Percentiles rank a stretch among this genome's conserved stretches.
These are phyloP conservation scores for Drosophila anomelani DNA, from an alignment of 2,888 invertebrate species.

Conservation along the genomic window DNA sequence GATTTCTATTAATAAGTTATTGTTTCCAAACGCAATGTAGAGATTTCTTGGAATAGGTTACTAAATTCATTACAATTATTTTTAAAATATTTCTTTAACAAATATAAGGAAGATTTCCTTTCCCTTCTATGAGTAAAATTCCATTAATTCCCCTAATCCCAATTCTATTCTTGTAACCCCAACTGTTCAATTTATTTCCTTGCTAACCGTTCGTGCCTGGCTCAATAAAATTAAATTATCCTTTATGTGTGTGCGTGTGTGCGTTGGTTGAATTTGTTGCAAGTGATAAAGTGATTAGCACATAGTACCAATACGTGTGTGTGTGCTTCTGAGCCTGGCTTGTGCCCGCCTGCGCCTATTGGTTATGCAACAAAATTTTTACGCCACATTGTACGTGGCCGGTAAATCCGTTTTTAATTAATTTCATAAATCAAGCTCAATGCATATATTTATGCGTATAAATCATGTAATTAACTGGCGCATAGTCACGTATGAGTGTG, in stretches of 20 bases:
- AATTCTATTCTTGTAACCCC: not conserved
- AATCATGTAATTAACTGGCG: slow-evolving; percentile 78
- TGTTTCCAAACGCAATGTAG: too few species aligned
- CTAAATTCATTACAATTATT: too few species aligned
- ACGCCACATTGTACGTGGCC: slow-evolving; percentile 16
- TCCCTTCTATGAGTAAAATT: too few species aligned
- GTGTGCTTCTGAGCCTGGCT: not conserved
- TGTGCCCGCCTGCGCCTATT: slow-evolving; percentile 10
- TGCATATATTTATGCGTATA: slow-evolving; percentile 68
- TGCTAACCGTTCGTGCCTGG: slow-evolving; percentile 45
- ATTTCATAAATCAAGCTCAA: slow-evolving; percentile 77
- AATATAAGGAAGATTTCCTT: not conserved
- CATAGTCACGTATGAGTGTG: slow-evolving; percentile 46
- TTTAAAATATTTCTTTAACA: too few species aligned
- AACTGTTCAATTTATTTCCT: slow-evolving; percentile 15
- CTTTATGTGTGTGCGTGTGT: slow-evolving; percentile 31
- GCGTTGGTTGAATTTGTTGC: slow-evolving; percentile 40
- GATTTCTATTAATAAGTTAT: too few species aligned
- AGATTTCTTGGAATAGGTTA: too few species aligned
- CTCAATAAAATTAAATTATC: slow-evolving; percentile 65
- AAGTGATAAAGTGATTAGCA: slow-evolving; percentile 59
- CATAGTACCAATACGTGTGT: slow-evolving; percentile 12
- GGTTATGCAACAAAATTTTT: slow-evolving; percentile 68
- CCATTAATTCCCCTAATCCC: not conserved
- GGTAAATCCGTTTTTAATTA: slow-evolving; percentile 69